Base-by-base conservation (phyloP, 1,140 invertebrate genomes). In the Microplitis demolitor region DNA sequence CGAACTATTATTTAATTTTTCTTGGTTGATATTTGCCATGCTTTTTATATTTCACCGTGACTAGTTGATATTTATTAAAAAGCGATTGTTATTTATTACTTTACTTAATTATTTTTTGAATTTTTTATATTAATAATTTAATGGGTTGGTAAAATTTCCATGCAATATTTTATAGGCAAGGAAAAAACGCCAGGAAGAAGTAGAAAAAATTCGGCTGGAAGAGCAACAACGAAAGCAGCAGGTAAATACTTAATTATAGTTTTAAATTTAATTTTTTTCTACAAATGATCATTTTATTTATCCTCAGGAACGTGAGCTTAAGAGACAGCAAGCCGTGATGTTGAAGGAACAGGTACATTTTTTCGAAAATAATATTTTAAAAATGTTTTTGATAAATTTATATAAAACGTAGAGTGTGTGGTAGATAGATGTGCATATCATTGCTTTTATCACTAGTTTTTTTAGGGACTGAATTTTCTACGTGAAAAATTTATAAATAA, bases 341-440 rank as follows among this genome's bases (percentile, higher is more conserved):
- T 85, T 95, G 68, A 96, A 96, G 88, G 95, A 96, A 89, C 95
- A 96, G 93, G 95, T 96, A 90, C 89, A 87, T 3, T 33, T 45
- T 58, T 24, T 54, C 0, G n/a, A 54, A 31, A 13, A 14, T 35
- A 0, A 51, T 68, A 14, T 39, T 51, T 11, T 53, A 58, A 45
- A 53, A 8, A 8, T 56, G 39, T 45, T 45, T 33, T 34, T 13
- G 54, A 60, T 45, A 24, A 45, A 60, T 4, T 39, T 45, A 13
- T 69, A 31, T 72, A 39, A 53, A 71, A 35, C 33, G 51, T 66
- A 66, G 24, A 71, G 62, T 72, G 70, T 72, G 70, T 66, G 16
- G 70, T 72, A 72, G 50, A 66, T 72, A 72, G 70, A 66, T 64
- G 45, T 72, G 70, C 70, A 72, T 66, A 66, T 60, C 53, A 72